Evolutionary conservation across 2,113 vertebrate genomes (phyloP).

Genomic region (Orthochromis indermauri): DNA sequence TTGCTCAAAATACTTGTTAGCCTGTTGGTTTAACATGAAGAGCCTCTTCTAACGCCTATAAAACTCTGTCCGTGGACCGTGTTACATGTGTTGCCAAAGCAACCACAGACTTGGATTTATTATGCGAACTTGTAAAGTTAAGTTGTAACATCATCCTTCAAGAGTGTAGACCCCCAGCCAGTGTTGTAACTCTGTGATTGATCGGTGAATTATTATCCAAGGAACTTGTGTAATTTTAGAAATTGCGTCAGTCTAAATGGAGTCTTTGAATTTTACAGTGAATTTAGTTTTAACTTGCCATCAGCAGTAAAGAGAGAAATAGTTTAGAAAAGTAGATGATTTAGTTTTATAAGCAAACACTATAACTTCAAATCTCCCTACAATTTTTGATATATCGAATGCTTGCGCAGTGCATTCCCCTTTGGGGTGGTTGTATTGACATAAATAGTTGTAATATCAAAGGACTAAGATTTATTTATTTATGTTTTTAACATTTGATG

Average conservation of each 20-base stretch:
- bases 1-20: background rate
- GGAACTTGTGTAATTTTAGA: background rate
- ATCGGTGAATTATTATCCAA: background rate
- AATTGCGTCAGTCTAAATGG: background rate
- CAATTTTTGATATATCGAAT: background rate
- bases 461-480: background rate
- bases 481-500: background rate
- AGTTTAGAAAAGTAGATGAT: background rate
- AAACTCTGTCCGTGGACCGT: background rate
- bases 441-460: background rate
- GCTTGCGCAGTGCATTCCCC: background rate
- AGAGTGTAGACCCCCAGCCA: no score
- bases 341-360: background rate
- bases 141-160: background rate
- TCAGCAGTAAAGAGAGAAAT: background rate
- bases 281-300: background rate
- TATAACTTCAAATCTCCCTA: background rate
- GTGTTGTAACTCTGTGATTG: background rate
- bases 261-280: background rate
- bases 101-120: background rate
- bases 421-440: background rate
- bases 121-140: background rate
- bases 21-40: background rate
- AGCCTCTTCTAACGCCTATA: background rate
- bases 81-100: background rate